Conservation (phyloP, 2,113 vertebrate species). For the Illadopsis cleaveri region DNA sequence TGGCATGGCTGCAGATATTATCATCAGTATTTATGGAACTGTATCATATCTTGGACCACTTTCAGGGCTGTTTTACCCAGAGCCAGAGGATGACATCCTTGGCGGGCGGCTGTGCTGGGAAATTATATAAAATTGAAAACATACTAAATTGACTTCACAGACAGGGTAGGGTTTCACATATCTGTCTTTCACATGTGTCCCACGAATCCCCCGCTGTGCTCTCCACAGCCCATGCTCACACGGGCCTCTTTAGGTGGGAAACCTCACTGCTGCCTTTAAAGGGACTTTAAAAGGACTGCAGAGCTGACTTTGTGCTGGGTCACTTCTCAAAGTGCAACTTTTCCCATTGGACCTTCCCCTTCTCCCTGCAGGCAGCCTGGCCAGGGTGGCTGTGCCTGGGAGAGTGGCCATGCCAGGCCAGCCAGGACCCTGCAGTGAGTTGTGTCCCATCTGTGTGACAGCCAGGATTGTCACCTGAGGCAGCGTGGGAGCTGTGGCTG, state of each 20-base stretch:
- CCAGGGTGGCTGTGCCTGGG: not conserved
- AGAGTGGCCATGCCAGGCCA: not conserved
- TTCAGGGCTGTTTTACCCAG: not conserved
- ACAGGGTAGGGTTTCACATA: not conserved
- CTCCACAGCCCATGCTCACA: not conserved
- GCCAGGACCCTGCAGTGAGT: not conserved
- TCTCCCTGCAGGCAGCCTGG: not conserved
- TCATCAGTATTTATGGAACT: not conserved
- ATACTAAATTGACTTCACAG: not conserved
- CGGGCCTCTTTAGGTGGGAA: not conserved
- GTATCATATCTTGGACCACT: not conserved
- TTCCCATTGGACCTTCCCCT: not conserved
- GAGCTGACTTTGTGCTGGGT: not conserved
- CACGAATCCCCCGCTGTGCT: not conserved
- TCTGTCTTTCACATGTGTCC: not conserved
- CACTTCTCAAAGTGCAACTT: accelerated
- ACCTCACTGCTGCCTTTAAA: not conserved
- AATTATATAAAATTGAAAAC: not conserved
- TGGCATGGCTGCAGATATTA: not conserved
- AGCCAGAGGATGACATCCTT: not conserved
- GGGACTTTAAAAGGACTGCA: accelerated
- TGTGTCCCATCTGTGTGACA: not conserved
- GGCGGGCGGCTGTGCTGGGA: not conserved
- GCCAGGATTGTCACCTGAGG: not conserved
- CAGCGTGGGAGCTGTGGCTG: not conserved